phyloP scores from a whole-genome alignment of 1,140 invertebrate species.

The Drosophila simulans region DNA sequence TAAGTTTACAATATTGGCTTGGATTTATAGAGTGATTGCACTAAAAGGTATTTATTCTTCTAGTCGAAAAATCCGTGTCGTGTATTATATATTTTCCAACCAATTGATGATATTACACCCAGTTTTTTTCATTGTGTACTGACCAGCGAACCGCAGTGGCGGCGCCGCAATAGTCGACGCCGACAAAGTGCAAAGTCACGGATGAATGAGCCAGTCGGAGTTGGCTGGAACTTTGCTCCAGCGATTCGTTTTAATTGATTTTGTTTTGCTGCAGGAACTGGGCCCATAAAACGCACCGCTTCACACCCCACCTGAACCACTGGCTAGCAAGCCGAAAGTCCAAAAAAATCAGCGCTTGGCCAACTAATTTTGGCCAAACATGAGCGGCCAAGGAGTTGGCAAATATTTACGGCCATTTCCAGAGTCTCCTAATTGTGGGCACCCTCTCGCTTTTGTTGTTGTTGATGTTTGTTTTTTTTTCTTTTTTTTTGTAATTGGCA shows the following conservation, averaged over 20 bases:
- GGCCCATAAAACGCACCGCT: conserved; percentile 52
- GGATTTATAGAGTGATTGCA: no score
- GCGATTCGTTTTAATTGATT: conserved; percentile 79
- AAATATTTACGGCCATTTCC: conserved; percentile 71
- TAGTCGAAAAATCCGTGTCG: no score
- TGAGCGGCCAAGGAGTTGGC: conserved; percentile 65
- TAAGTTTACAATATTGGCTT: no score
- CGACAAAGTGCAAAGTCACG: conserved; percentile 77
- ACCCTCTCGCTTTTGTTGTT: conserved; percentile 24
- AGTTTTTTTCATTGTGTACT: background rate
- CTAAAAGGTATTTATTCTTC: no score
- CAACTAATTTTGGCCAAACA: conserved; percentile 74
- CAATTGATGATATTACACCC: background rate
- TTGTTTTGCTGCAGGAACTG: conserved; percentile 62
- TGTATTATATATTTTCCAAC: background rate
- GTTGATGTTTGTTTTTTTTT: background rate
- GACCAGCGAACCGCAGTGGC: conserved; percentile 18
- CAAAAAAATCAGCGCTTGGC: conserved; percentile 58
- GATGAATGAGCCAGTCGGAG: conserved; percentile 69
- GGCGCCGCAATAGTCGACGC: conserved; percentile 41
- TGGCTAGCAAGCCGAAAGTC: background rate
- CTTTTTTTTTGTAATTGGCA: conserved; percentile 69
- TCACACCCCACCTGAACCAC: conserved; percentile 25
- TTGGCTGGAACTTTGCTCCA: conserved; percentile 74
- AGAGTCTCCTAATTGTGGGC: conserved; percentile 64